These are phyloP conservation scores for Platypus cylindrus DNA, from an alignment of 2,888 invertebrate genomes.

Conservation along the genomic window DNA sequence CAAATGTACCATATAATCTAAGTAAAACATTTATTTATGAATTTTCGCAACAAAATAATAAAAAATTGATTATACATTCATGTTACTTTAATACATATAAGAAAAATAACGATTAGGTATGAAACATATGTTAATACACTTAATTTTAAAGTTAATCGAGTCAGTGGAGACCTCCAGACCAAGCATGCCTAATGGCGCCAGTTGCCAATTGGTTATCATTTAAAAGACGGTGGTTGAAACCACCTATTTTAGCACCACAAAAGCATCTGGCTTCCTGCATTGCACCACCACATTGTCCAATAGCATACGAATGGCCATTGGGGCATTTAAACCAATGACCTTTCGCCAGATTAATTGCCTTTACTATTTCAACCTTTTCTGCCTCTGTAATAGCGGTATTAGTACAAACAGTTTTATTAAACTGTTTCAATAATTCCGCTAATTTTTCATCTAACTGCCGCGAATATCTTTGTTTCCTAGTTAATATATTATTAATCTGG, in stretches of 20 bases:
- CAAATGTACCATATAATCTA: too few species aligned
- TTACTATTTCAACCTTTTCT: slow-evolving; percentile 36
- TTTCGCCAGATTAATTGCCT: slow-evolving; percentile 41
- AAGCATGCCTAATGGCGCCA: slow-evolving; percentile 38
- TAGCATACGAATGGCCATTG: slow-evolving; percentile 54
- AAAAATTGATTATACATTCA: too few species aligned
- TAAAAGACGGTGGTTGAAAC: slow-evolving; percentile 36
- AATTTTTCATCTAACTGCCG: neutral
- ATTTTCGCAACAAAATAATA: too few species aligned
- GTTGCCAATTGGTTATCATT: slow-evolving; percentile 39
- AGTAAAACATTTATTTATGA: too few species aligned
- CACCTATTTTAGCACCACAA: slow-evolving; percentile 46
- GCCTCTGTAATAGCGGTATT: slow-evolving; percentile 7
- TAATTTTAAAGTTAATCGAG: too few species aligned
- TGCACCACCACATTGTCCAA: slow-evolving; percentile 56
- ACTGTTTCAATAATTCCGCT: neutral
- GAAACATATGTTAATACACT: too few species aligned
- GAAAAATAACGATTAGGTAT: too few species aligned
- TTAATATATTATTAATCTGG: too few species aligned
- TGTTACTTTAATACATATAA: too few species aligned
- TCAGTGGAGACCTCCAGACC: slow-evolving; percentile 30
- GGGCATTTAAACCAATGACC: slow-evolving; percentile 63
- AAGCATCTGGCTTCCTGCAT: slow-evolving; percentile 39
- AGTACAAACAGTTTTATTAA: neutral
- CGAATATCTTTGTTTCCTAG: too few species aligned